phyloP scores from a whole-genome alignment of 1,140 invertebrate species.

The Muscidifurax raptorellus region DNA sequence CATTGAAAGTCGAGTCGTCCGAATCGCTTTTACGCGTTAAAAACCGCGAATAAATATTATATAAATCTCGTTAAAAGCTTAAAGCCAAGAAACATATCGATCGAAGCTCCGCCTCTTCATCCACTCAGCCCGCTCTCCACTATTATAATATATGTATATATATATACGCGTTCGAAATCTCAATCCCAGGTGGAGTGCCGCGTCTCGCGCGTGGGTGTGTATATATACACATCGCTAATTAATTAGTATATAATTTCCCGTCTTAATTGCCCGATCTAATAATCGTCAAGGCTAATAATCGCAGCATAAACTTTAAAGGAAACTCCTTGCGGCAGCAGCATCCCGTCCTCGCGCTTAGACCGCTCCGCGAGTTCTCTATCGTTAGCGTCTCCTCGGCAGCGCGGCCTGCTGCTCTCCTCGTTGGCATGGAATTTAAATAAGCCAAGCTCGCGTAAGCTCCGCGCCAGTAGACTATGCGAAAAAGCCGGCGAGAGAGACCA shows the following conservation, averaged over 20 bases:
- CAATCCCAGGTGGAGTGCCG: not conserved
- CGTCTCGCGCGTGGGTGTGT: no score
- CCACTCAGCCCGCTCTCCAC: no score
- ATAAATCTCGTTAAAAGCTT: no score
- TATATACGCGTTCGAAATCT: not conserved
- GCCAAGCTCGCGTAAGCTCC: not conserved
- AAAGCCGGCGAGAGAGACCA: not conserved
- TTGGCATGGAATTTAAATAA: constrained; percentile 39
- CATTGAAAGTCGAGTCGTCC: no score
- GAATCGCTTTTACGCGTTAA: no score
- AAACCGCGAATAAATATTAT: no score
- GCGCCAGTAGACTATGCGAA: not conserved
- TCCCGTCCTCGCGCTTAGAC: not conserved
- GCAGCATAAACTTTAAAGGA: constrained; percentile 2
- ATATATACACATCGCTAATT: no score
- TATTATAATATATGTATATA: no score
- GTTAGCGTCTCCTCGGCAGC: not conserved
- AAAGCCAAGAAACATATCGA: no score
- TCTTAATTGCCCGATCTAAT: constrained; percentile 1
- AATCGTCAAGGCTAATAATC: not conserved
- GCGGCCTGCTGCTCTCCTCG: not conserved
- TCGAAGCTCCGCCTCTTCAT: no score
- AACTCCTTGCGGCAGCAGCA: not conserved
- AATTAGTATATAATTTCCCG: not conserved
- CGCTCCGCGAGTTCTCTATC: not conserved